Percentiles rank a stretch among this genome's conserved stretches.
These are phyloP conservation scores for Zosterops japonicus DNA, from an alignment of 2,113 vertebrate species.

Conservation along the genomic window DNA sequence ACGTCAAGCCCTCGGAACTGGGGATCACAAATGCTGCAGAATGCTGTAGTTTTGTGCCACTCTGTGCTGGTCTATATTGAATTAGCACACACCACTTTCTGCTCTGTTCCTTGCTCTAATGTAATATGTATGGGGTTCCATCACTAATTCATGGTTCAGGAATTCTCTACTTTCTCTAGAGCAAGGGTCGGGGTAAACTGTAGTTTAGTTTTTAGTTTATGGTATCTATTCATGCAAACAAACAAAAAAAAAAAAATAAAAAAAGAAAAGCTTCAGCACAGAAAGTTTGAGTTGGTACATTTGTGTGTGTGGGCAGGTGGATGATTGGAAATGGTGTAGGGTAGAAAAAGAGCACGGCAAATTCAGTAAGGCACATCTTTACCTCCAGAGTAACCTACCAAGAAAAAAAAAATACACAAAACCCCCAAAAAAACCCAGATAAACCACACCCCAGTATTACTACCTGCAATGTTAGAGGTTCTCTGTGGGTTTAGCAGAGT, in stretches of 20 bases:
- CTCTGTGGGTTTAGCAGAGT: not conserved
- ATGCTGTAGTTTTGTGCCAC: not conserved
- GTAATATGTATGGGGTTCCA: not conserved
- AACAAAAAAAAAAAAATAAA: not conserved
- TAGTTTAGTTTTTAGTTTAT: not conserved
- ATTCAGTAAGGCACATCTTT: not conserved
- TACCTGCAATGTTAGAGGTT: not conserved
- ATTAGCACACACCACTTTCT: not conserved
- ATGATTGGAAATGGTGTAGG: not conserved
- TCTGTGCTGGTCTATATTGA: not conserved
- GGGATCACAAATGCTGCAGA: conserved; percentile 24
- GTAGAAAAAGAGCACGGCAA: not conserved
- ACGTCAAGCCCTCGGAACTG: not conserved
- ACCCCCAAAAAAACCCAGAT: not conserved
- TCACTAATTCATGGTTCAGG: conserved; percentile 20
- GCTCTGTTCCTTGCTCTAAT: not conserved
- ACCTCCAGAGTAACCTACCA: not conserved
- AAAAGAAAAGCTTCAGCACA: not conserved
- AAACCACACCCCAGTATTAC: not conserved
- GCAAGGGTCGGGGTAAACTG: not conserved
- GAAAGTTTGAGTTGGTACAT: not conserved
- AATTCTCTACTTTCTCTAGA: not conserved
- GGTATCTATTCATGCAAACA: not conserved
- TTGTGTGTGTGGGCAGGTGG: not conserved
- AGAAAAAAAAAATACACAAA: not conserved